phyloP scores from a whole-genome alignment of 1,140 invertebrate species.

The Trichogramma pretiosum region DNA sequence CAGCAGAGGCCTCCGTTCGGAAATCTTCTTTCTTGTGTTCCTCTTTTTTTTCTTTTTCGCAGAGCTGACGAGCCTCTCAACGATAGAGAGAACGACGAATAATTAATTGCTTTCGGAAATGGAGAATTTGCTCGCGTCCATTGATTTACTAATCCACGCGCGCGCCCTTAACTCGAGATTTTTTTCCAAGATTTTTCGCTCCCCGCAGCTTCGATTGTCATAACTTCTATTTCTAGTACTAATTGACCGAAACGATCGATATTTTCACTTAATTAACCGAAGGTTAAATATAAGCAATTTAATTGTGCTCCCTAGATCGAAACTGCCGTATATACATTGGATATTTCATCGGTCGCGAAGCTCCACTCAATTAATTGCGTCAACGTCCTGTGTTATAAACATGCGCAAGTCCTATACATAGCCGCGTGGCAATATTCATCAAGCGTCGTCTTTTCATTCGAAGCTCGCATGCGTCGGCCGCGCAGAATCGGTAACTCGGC shows the following conservation, averaged over 20 bases:
- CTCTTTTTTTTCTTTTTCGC: background rate
- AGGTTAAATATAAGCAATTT: too few species aligned
- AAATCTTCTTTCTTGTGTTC: constrained; percentile 1
- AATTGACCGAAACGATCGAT: too few species aligned
- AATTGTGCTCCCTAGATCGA: too few species aligned
- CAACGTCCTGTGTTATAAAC: constrained; percentile 1
- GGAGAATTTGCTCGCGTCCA: constrained; percentile 13
- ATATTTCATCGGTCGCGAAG: too few species aligned
- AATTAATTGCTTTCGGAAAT: constrained; percentile 18
- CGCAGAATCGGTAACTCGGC: constrained; percentile 13
- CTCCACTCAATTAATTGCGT: constrained; percentile 12
- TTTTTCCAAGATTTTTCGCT: background rate
- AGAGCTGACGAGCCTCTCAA: background rate
- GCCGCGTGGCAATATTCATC: too few species aligned
- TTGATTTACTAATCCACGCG: constrained; percentile 20
- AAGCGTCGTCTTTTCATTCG: background rate
- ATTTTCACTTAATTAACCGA: too few species aligned
- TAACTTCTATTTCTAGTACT: too few species aligned
- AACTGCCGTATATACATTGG: too few species aligned
- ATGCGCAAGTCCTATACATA: too few species aligned
- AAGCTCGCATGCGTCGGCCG: background rate
- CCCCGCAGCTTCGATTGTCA: too few species aligned
- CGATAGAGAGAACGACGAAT: background rate
- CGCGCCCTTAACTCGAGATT: background rate
- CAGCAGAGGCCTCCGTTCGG: constrained; percentile 33